Evolutionary conservation across 2,797 vertebrate genomes (phyloP), one percentile per base, ranked within the genome.

Genomic region (Sebastes elongatus): DNA sequence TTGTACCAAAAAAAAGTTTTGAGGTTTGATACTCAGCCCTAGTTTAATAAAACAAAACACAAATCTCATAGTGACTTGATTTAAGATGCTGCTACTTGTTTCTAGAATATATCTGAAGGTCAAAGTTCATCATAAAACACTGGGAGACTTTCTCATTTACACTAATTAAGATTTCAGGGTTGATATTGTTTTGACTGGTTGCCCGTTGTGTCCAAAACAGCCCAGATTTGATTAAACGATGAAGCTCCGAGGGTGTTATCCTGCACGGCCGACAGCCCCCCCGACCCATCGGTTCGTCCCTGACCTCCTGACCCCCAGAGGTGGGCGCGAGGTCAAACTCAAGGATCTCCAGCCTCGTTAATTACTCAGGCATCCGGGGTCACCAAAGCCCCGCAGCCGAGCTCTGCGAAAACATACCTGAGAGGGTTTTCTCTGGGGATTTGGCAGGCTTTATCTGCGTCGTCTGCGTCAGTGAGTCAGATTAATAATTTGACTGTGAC

Each of bases 321-420:
- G 52, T 13, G 80, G 74, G n/a, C 3, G 53, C 25, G 33, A 42
- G 91, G 88, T 85, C 81, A 87, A 75, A 60, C 76, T 60, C 71
- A 52, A 70, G 3, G 16, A 78, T 87, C 83, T 76, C 35, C 55
- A 81, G 67, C 62, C 61, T 18, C 4, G 66, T 68, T 90, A 89
- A 93, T 94, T 83, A 82, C 72, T 76, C 74, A 52, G 90, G 89
- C 83, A 90, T 93, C 23, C 55, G 76, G 77, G 85, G 84, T 85
- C 85, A 86, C 46, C 7, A 18, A 32, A 61, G 74, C 62, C 42
- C 42, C 3, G 42, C 42, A 49, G 42, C 42, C 20, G 3, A 52
- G 49, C 76, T 74, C 3, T 49, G 59, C 75, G 63, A 84, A 82
- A 81, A 85, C 88, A 82, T 60, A 83, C 78, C 86, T 70, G 77